Conservation (phyloP, 2,113 vertebrate species). For the Ranitomeya imitator region DNA sequence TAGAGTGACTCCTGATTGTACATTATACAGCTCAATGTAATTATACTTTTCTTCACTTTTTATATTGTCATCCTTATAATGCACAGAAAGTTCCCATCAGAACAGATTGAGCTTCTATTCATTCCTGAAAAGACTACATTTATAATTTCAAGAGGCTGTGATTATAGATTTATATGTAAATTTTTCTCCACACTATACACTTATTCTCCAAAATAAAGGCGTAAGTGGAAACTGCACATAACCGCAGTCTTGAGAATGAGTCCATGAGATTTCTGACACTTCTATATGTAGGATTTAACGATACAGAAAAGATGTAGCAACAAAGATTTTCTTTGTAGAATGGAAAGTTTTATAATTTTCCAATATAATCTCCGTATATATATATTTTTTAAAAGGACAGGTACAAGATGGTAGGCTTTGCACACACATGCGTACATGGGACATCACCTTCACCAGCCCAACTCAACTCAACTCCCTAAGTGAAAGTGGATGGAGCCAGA, state of each 20-base stretch:
- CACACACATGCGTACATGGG: too few species aligned
- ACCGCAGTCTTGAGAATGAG: not conserved
- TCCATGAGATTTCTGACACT: not conserved
- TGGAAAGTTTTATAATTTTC: not conserved
- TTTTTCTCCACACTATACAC: not conserved
- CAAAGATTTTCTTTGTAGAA: not conserved
- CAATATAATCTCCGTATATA: not conserved
- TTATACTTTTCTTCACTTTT: not conserved
- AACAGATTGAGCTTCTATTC: conserved; percentile 39
- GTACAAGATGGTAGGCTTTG: too few species aligned
- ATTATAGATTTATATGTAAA: conserved; percentile 49
- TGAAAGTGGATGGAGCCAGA: too few species aligned
- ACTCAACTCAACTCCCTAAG: too few species aligned
- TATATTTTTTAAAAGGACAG: too few species aligned
- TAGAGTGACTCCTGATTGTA: not conserved
- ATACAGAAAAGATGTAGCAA: not conserved
- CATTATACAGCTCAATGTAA: not conserved
- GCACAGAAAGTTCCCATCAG: not conserved
- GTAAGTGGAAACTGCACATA: not conserved
- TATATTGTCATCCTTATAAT: not conserved
- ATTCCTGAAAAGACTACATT: not conserved
- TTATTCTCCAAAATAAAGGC: not conserved
- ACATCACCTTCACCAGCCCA: too few species aligned
- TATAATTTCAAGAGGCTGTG: conserved; percentile 12
- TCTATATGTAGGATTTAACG: not conserved